A percentile compares a stretch with the other conserved stretches of the same genome.
Conservation (phyloP, 2,797 vertebrate genomes). For the Micromesistius poutassou region DNA sequence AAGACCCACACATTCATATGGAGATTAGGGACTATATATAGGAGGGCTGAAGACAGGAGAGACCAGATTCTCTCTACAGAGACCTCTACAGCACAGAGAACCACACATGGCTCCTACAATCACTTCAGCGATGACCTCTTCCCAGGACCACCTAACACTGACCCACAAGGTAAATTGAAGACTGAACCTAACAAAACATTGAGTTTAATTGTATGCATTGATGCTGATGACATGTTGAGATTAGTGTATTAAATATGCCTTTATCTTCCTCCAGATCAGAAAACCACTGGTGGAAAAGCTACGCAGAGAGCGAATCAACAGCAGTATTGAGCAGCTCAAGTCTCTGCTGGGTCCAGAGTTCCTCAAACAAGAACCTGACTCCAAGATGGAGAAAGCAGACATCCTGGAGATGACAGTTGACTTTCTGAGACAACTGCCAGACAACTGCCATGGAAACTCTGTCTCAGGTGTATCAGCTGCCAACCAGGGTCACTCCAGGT, state of each 20-base stretch:
- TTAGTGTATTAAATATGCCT: neutral
- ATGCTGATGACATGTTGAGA: neutral
- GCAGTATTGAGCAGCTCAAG: constrained; percentile 58
- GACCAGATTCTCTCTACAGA: constrained; percentile 55
- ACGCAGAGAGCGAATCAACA: constrained; percentile 57
- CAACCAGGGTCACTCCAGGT: constrained; percentile 53
- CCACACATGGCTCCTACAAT: constrained; percentile 73
- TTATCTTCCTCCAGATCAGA: constrained; percentile 70
- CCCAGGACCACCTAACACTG: constrained; percentile 60
- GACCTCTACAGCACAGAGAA: constrained; percentile 57
- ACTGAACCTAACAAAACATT: neutral
- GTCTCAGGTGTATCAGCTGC: constrained; percentile 29
- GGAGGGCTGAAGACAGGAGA: constrained; percentile 50
- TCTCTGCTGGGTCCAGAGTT: constrained; percentile 72
- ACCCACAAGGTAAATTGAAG: constrained; percentile 67
- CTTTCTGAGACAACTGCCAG: constrained; percentile 57
- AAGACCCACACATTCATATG: constrained; percentile 81
- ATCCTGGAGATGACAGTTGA: constrained; percentile 71
- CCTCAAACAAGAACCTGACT: constrained; percentile 65
- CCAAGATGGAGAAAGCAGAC: constrained; percentile 73
- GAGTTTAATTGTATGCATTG: neutral
- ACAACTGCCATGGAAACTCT: constrained; percentile 66
- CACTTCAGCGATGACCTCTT: constrained; percentile 48
- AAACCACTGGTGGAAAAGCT: constrained; percentile 83
- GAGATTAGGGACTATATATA: constrained; percentile 68